Evolutionary conservation across 92 coral and sea anemone genomes (phyloP).

Genomic region (Zoanthus gigantus): DNA sequence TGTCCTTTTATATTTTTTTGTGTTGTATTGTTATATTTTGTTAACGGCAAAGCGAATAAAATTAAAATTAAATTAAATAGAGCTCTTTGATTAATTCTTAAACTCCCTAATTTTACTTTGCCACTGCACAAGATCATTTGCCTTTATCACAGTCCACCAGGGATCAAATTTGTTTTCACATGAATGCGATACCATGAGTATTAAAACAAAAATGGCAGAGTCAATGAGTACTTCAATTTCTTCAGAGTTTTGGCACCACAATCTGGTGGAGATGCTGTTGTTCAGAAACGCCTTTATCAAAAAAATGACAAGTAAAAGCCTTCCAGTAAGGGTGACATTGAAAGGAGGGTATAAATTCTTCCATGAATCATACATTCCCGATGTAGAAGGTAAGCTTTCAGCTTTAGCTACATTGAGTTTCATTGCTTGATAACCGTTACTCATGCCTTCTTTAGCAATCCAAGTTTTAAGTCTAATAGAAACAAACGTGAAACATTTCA

Average conservation of each 20-base stretch:
- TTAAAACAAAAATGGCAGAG: neutral
- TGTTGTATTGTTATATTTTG: no score
- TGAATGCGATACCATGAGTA: neutral
- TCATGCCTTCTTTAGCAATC: conserved; percentile 20
- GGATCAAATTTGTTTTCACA: neutral
- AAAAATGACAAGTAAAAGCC: conserved; percentile 41
- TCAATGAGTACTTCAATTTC: neutral
- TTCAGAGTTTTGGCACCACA: neutral
- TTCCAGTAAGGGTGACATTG: conserved; percentile 56
- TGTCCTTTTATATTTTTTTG: no score
- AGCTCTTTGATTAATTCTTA: no score
- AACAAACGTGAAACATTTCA: conserved; percentile 3
- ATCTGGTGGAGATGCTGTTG: neutral
- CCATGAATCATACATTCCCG: conserved; percentile 54
- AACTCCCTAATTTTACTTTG: no score
- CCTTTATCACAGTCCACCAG: no score
- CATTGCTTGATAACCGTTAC: neutral
- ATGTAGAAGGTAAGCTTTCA: conserved; percentile 61
- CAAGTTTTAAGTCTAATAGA: no score
- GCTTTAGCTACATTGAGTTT: neutral
- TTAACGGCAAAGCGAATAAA: no score
- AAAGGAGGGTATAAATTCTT: conserved; percentile 65
- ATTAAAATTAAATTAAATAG: no score
- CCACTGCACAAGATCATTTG: no score
- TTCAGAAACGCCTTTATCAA: neutral